Conservation (phyloP, 64 coral and sea anemone species). For the Actinia equina region DNA sequence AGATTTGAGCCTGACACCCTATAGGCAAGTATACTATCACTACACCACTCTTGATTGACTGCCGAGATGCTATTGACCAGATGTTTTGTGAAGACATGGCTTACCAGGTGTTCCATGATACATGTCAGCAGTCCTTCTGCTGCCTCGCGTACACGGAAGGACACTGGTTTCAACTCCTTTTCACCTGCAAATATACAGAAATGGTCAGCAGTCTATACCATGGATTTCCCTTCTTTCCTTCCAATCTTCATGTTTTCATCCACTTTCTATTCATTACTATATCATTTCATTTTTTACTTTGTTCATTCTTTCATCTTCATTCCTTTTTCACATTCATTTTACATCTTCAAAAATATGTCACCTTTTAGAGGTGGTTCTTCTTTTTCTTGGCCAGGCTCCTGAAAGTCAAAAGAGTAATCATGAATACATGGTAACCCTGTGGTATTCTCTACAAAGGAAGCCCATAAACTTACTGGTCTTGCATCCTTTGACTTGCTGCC, state of each 20-base stretch:
- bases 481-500: slow-evolving; percentile 82
- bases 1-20: too few relatives aligned
- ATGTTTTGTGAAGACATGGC: not conserved
- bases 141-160: slow-evolving; percentile 81
- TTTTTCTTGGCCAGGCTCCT: slow-evolving; percentile 22
- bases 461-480: slow-evolving; percentile 32
- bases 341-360: not conserved
- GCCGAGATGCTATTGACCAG: too few relatives aligned
- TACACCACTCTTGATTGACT: too few relatives aligned
- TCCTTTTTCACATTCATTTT: not conserved
- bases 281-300: not conserved
- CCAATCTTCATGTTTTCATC: too few relatives aligned
- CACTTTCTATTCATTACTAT: not conserved
- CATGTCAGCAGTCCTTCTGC: slow-evolving; percentile 84
- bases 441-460: not conserved
- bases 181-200: slow-evolving; percentile 54
- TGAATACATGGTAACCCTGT: not conserved
- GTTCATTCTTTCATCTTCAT: not conserved
- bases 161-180: slow-evolving; percentile 90
- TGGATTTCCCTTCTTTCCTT: too few relatives aligned
- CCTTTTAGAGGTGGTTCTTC: slow-evolving; percentile 20
- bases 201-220: too few relatives aligned
- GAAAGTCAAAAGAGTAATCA: not conserved
- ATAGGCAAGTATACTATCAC: too few relatives aligned
- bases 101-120: slow-evolving; percentile 95